Conservation (phyloP, 2,113 vertebrate genomes). For the Turdus rufiventris region DNA sequence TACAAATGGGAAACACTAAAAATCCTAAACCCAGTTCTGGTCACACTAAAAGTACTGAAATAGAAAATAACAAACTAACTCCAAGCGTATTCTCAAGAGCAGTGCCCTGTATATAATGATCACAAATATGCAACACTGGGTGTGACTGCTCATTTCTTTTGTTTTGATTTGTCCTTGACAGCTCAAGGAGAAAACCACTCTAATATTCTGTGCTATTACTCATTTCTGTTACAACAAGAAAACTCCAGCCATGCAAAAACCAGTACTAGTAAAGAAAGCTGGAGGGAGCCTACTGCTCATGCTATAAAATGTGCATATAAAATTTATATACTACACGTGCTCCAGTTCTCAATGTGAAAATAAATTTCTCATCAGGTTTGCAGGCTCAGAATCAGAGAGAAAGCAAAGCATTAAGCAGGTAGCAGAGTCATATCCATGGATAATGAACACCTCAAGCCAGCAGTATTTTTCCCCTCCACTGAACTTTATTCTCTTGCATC, state of each 20-base stretch:
- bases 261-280: background rate
- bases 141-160: background rate
- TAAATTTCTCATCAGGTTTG: background rate
- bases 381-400: background rate
- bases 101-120: background rate
- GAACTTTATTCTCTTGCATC: background rate
- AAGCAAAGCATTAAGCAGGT: background rate
- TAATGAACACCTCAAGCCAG: background rate
- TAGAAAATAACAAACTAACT: background rate
- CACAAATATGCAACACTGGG: background rate
- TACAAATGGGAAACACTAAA: background rate
- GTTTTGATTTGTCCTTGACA: background rate
- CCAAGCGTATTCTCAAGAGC: background rate
- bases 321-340: background rate
- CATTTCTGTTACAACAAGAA: background rate
- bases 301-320: background rate
- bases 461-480: background rate
- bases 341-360: background rate
- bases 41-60: background rate
- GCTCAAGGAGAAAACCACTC: background rate
- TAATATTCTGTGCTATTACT: background rate
- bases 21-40: background rate
- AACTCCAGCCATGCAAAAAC: background rate
- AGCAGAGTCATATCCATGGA: background rate
- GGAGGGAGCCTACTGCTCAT: background rate